Percentiles rank a stretch among this genome's conserved stretches.
Evolutionary conservation across 2,888 invertebrate genomes (phyloP).

Genomic region (Pachydiplax longipennis): DNA sequence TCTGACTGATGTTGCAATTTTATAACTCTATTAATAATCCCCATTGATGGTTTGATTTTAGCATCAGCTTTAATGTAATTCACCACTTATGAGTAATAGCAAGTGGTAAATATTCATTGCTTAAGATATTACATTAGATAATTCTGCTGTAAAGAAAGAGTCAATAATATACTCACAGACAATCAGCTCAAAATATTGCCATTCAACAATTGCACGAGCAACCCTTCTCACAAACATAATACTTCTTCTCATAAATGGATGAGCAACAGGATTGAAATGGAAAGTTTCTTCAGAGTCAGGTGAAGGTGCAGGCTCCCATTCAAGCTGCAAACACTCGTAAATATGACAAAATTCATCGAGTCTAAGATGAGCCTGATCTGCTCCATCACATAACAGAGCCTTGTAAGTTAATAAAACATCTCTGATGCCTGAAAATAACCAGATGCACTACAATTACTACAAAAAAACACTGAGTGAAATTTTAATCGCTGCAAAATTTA

Average conservation of each 20-base stretch:
- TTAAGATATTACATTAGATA: too few species aligned
- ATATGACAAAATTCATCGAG: conserved; percentile 76
- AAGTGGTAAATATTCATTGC: too few species aligned
- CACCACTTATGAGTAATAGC: too few species aligned
- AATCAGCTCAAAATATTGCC: conserved; percentile 77
- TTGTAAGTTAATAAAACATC: conserved; percentile 84
- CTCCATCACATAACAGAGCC: conserved; percentile 69
- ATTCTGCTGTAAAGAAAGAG: too few species aligned
- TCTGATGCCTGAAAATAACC: conserved; percentile 64
- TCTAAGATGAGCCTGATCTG: conserved; percentile 71
- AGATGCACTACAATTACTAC: not conserved
- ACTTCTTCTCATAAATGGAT: conserved; percentile 49
- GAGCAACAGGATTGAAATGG: not conserved
- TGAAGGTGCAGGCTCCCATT: conserved; percentile 68
- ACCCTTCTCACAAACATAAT: conserved; percentile 51
- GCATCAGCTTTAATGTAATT: too few species aligned
- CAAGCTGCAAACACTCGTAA: conserved; percentile 75
- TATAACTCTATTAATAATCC: too few species aligned
- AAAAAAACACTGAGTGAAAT: too few species aligned
- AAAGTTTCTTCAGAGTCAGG: not conserved
- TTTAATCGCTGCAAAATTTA: too few species aligned
- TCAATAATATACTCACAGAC: conserved; percentile 67
- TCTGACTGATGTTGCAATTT: too few species aligned
- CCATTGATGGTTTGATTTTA: too few species aligned
- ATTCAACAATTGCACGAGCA: conserved; percentile 69